Conservation (phyloP, 2,888 invertebrate species). For the Agrotis puta region DNA sequence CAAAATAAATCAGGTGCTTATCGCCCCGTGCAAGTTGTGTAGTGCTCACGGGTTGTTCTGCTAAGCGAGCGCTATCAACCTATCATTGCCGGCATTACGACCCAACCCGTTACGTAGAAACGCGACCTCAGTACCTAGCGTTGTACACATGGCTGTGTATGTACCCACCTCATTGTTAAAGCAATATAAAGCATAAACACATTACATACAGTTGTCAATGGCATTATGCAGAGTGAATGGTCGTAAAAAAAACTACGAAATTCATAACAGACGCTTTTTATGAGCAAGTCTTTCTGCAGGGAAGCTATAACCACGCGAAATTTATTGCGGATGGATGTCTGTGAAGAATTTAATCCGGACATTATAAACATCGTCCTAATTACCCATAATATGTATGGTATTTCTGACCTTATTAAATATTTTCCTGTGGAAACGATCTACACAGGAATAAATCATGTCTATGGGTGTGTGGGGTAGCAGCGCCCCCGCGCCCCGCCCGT, state of each 20-base stretch:
- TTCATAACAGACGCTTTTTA: constrained; percentile 44
- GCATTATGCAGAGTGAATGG: constrained; percentile 33
- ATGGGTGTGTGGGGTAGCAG: constrained; percentile 64
- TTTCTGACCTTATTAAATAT: constrained; percentile 74
- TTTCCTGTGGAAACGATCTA: constrained; percentile 72
- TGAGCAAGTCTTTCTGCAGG: constrained; percentile 24
- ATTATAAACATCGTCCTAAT: constrained; percentile 44
- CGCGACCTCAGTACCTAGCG: not conserved
- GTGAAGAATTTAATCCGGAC: constrained; percentile 32
- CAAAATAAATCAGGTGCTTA: constrained; percentile 58
- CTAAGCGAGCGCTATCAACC: constrained; percentile 53
- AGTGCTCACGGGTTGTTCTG: constrained; percentile 37
- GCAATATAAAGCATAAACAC: constrained; percentile 15
- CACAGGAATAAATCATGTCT: constrained; percentile 79
- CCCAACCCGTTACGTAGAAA: constrained; percentile 8
- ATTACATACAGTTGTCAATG: constrained; percentile 24
- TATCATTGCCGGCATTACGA: constrained; percentile 44
- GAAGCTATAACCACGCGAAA: constrained; percentile 36
- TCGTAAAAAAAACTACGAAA: constrained; percentile 44
- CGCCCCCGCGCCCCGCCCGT: constrained; percentile 39
- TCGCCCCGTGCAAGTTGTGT: constrained; percentile 50
- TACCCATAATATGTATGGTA: constrained; percentile 33
- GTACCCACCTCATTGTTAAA: constrained; percentile 18
- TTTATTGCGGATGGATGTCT: constrained; percentile 30
- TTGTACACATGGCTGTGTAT: not conserved